A percentile compares a stretch with the other conserved stretches of the same genome.
phyloP scores from a whole-genome alignment of 1,140 invertebrate genomes.

The Parasteatoda tepidariorum region DNA sequence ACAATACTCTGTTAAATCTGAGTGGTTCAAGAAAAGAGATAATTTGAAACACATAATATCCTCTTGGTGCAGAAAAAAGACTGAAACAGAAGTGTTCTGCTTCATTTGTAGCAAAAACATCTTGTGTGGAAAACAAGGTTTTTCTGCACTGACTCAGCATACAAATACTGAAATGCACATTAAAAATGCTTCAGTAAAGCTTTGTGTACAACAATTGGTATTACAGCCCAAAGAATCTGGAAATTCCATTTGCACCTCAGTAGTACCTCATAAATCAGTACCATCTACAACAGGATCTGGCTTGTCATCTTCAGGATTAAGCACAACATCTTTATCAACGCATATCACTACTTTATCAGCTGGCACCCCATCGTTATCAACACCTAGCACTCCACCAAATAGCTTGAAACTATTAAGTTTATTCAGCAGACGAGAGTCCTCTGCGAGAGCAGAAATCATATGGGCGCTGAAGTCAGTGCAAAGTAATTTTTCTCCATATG shows the following conservation, averaged over 20 bases:
- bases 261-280: not conserved
- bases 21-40: too few relatives aligned
- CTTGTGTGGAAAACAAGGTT: not conserved
- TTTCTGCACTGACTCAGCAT: not conserved
- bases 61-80: not conserved
- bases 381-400: too few relatives aligned
- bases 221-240: not conserved
- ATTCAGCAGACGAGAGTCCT: not conserved
- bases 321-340: too few relatives aligned
- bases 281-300: not conserved
- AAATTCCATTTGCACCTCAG: not conserved
- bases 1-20: too few relatives aligned
- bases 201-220: not conserved
- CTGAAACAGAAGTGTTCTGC: not conserved
- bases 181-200: not conserved
- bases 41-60: too few relatives aligned
- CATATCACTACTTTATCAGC: too few relatives aligned
- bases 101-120: not conserved
- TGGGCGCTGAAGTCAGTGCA: not conserved
- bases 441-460: not conserved
- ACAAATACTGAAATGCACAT: not conserved
- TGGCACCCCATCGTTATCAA: too few relatives aligned
- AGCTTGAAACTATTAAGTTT: too few relatives aligned
- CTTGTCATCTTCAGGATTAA: too few relatives aligned
- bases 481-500: not conserved